Evolutionary conservation across 2,888 invertebrate genomes (phyloP).

Genomic region (Drosophila testacea): DNA sequence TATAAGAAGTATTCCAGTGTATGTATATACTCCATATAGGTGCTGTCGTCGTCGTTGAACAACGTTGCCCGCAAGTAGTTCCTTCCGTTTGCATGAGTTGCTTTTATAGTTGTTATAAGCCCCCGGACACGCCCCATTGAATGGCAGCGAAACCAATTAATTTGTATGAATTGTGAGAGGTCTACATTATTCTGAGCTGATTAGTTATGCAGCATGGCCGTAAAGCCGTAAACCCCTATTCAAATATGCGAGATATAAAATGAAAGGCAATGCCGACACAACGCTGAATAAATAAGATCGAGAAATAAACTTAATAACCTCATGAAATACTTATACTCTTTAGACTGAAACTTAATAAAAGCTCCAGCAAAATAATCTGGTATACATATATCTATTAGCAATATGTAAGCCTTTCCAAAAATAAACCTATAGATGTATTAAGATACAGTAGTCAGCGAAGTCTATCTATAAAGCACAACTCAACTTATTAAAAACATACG

Average conservation of each 20-base stretch:
- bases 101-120: slow-evolving; percentile 23
- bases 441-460: background rate
- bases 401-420: too few relatives aligned
- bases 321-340: slow-evolving; percentile 14
- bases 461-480: background rate
- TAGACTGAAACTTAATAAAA: background rate
- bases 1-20: slow-evolving; percentile 4
- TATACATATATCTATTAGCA: too few relatives aligned
- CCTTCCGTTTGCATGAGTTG: slow-evolving; percentile 75
- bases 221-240: slow-evolving; percentile 44
- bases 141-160: slow-evolving; percentile 73
- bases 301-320: background rate
- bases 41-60: slow-evolving; percentile 52
- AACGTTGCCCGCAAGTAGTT: slow-evolving; percentile 75
- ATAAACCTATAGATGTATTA: too few relatives aligned
- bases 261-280: slow-evolving; percentile 59
- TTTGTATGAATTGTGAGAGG: slow-evolving; percentile 76
- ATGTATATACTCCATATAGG: slow-evolving; percentile 16
- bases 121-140: slow-evolving; percentile 57
- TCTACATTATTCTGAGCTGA: slow-evolving; percentile 63
- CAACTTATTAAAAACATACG: background rate
- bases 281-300: slow-evolving; percentile 55
- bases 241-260: slow-evolving; percentile 61
- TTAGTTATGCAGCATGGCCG: slow-evolving; percentile 61
- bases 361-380: background rate